phyloP scores from a whole-genome alignment of 2,888 invertebrate species.

The Leptothorax acervorum region DNA sequence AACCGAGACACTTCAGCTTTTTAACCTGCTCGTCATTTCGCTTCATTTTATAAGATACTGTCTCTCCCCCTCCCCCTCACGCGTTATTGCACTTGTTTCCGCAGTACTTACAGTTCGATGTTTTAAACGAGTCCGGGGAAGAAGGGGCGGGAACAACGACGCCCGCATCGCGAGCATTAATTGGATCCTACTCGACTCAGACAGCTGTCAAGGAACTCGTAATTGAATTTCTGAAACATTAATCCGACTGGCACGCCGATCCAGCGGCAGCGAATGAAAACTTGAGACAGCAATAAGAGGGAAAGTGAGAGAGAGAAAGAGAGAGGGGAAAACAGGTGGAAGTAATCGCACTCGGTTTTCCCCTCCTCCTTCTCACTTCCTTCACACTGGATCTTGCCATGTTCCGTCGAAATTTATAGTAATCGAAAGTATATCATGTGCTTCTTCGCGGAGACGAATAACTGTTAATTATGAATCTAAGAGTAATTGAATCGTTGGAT shows the following conservation, averaged over 20 bases:
- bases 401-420: slow-evolving; percentile 27
- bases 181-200: slow-evolving; percentile 52
- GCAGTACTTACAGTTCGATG: slow-evolving; percentile 33
- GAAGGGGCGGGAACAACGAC: slow-evolving; percentile 22
- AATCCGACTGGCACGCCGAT: slow-evolving; percentile 55
- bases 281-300: slow-evolving; percentile 51
- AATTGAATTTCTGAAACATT: slow-evolving; percentile 58
- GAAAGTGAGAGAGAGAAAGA: slow-evolving; percentile 15
- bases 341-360: slow-evolving; percentile 33
- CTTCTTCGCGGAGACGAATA: not conserved
- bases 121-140: slow-evolving; percentile 23
- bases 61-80: not conserved
- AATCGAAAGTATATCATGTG: not conserved
- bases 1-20: slow-evolving; percentile 51
- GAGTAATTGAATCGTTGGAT: not conserved
- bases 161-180: slow-evolving; percentile 53
- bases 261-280: slow-evolving; percentile 45
- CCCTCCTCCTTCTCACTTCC: not conserved
- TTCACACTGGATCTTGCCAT: not conserved
- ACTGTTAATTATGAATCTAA: not conserved
- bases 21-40: slow-evolving; percentile 55
- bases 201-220: slow-evolving; percentile 58
- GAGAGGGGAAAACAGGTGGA: slow-evolving; percentile 22
- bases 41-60: slow-evolving; percentile 40
- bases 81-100: slow-evolving; percentile 37